Conservation (phyloP, 2,797 vertebrate genomes). For the Masticophis lateralis region DNA sequence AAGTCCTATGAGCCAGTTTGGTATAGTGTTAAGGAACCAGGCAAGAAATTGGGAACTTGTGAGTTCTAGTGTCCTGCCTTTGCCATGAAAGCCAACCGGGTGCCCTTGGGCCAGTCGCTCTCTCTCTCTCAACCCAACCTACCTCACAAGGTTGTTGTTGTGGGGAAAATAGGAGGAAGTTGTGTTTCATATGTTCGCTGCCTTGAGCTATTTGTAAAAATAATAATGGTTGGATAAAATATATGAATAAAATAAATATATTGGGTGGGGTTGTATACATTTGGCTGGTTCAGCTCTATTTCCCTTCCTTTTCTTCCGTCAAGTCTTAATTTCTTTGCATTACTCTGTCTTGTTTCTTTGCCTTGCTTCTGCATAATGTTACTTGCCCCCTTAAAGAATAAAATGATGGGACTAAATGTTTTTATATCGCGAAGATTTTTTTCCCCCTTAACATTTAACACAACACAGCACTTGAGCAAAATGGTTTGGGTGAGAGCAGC, state of each 20-base stretch:
- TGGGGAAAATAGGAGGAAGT: not conserved
- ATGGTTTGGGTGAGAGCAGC: too few species aligned
- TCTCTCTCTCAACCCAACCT: not conserved
- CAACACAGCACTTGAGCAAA: too few species aligned
- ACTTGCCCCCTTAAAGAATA: not conserved
- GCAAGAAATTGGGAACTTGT: not conserved
- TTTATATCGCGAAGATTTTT: not conserved
- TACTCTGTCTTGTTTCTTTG: not conserved
- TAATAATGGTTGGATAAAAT: not conserved
- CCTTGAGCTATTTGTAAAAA: not conserved
- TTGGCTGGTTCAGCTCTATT: not conserved
- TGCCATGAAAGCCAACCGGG: not conserved
- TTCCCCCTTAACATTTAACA: too few species aligned
- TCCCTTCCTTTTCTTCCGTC: not conserved
- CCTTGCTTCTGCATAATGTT: not conserved
- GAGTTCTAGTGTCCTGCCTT: not conserved
- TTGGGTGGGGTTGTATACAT: not conserved
- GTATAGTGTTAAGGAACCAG: not conserved
- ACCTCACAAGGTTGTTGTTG: not conserved
- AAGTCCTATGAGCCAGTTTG: not conserved
- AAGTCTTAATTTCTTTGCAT: not conserved
- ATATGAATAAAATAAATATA: not conserved
- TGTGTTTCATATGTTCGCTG: not conserved
- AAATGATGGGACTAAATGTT: not conserved
- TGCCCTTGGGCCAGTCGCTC: not conserved